A percentile compares a stretch with the other conserved stretches of the same genome.
These are phyloP conservation scores for Picathartes gymnocephalus DNA, from an alignment of 2,113 vertebrate genomes.

Conservation along the genomic window DNA sequence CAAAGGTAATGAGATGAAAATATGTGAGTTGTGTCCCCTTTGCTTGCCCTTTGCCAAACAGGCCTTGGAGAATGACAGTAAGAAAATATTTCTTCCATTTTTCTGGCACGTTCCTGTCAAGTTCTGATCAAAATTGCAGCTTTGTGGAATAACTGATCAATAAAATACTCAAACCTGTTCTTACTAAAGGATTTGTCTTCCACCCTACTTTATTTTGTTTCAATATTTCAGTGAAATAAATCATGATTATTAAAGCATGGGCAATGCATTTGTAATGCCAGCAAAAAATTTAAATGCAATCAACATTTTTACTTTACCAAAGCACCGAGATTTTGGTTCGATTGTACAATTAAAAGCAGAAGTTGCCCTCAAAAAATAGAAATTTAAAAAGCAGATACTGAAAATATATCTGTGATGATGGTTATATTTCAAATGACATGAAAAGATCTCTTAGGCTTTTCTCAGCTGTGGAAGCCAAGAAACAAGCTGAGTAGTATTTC, in stretches of 20 bases:
- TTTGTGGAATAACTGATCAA: not conserved
- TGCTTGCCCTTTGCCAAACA: not conserved
- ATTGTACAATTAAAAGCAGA: not conserved
- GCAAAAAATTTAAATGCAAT: not conserved
- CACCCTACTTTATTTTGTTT: not conserved
- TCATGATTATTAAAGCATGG: not conserved
- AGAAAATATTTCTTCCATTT: not conserved
- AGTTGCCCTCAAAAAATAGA: not conserved
- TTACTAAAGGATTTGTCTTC: not conserved
- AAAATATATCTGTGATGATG: not conserved
- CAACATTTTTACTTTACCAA: not conserved
- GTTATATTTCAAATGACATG: not conserved
- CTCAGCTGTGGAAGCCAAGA: not conserved
- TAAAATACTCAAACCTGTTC: not conserved
- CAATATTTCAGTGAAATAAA: not conserved
- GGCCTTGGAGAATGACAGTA: not conserved
- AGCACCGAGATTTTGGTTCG: not conserved
- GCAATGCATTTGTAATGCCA: not conserved
- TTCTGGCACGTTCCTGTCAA: not conserved
- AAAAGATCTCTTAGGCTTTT: not conserved
- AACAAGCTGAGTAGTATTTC: not conserved
- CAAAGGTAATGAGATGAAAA: not conserved
- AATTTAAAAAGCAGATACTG: not conserved
- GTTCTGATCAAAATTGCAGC: not conserved
- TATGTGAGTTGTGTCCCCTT: not conserved